Evolutionary conservation across 2,113 vertebrate species (phyloP).

Genomic region (Corythornis vintsioides): DNA sequence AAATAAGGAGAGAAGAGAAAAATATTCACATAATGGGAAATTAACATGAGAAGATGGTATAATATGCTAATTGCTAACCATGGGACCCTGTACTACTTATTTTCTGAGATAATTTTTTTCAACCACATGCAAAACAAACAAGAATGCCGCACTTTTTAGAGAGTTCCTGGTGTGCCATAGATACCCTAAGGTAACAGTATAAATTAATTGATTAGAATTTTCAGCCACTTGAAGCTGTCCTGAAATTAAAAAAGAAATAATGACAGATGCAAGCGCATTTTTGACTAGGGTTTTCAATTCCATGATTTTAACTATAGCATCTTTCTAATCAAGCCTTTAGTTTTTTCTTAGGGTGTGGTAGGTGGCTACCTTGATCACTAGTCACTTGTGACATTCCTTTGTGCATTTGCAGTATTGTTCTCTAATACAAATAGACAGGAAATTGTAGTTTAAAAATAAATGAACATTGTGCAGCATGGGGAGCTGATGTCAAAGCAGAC

Average conservation of each 20-base stretch:
- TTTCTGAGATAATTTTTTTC: background rate
- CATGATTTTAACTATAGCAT: background rate
- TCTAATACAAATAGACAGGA: background rate
- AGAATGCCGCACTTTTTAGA: background rate
- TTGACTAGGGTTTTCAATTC: background rate
- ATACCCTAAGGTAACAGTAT: background rate
- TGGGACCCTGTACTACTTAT: background rate
- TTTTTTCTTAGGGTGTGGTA: background rate
- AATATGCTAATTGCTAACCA: background rate
- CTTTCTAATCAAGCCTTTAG: background rate
- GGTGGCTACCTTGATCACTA: conserved; percentile 27
- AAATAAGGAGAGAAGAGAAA: background rate
- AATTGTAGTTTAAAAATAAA: conserved; percentile 53
- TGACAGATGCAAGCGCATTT: background rate
- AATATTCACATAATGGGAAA: background rate
- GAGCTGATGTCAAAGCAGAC: conserved; percentile 35
- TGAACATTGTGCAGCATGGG: conserved; percentile 2
- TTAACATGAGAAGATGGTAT: background rate
- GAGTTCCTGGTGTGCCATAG: background rate
- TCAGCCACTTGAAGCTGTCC: background rate
- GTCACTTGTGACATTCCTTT: background rate
- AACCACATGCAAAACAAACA: background rate
- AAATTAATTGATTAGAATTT: background rate
- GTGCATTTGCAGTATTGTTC: background rate
- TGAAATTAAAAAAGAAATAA: background rate